Evolutionary conservation across 2,888 invertebrate genomes (phyloP).

Genomic region (Drosophila sordidula): DNA sequence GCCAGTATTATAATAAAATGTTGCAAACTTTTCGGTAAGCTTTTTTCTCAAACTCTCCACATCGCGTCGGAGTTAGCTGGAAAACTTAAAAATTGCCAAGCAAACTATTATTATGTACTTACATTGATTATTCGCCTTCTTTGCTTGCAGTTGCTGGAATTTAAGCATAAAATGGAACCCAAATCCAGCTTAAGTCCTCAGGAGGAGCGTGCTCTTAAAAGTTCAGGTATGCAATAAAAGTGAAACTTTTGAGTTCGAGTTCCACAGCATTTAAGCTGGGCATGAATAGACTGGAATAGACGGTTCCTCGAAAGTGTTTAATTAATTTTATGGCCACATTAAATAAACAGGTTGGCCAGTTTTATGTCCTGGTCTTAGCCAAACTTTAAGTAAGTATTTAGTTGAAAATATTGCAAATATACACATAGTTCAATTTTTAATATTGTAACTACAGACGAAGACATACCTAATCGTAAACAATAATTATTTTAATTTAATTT

Average conservation of each 20-base stretch:
- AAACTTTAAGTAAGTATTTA: background rate
- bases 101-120: constrained; percentile 74
- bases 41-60: constrained; percentile 35
- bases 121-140: constrained; percentile 72
- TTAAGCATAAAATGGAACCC: constrained; percentile 60
- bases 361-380: background rate
- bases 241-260: constrained; percentile 25
- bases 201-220: constrained; percentile 83
- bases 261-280: constrained; percentile 1
- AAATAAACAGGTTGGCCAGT: background rate
- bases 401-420: too few species aligned
- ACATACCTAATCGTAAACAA: too few species aligned
- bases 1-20: constrained; percentile 56
- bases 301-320: constrained; percentile 7
- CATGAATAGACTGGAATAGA: background rate
- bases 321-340: constrained; percentile 8
- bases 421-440: too few species aligned
- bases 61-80: background rate
- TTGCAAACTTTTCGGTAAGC: constrained; percentile 57
- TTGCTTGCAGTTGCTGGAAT: constrained; percentile 58
- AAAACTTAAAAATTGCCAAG: constrained; percentile 57
- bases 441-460: too few species aligned
- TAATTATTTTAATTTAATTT: too few species aligned
- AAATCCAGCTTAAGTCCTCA: constrained; percentile 82
- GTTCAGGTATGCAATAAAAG: constrained; percentile 80